phyloP scores from a whole-genome alignment of 2,888 invertebrate species.

The Stramonita haemastoma region DNA sequence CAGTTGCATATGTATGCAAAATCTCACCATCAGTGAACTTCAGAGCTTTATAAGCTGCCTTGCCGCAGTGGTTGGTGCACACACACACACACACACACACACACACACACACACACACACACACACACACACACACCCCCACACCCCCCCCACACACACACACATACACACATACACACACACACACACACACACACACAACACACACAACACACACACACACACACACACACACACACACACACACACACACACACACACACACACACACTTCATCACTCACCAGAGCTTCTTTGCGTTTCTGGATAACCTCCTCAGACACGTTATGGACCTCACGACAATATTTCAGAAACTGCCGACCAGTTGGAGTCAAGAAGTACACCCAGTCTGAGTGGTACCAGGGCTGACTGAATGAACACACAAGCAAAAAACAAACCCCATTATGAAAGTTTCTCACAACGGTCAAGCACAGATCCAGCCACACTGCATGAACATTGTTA shows the following conservation, averaged over 20 bases:
- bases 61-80: neutral
- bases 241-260: neutral
- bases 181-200: slow-evolving; percentile 3
- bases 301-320: slow-evolving; percentile 68
- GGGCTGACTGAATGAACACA: slow-evolving; percentile 47
- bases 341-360: slow-evolving; percentile 62
- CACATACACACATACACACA: neutral
- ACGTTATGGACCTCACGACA: slow-evolving; percentile 70
- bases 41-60: too few relatives aligned
- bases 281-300: slow-evolving; percentile 63
- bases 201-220: neutral
- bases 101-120: neutral
- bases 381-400: slow-evolving; percentile 60
- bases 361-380: slow-evolving; percentile 57
- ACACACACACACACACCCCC: neutral
- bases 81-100: neutral
- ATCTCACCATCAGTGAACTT: too few relatives aligned
- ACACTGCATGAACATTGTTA: too few relatives aligned
- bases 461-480: too few relatives aligned
- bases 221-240: neutral
- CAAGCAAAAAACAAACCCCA: too few relatives aligned
- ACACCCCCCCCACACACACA: neutral
- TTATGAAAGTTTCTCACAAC: too few relatives aligned
- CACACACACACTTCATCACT: slow-evolving; percentile 12
- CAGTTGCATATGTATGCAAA: too few relatives aligned